These are phyloP conservation scores for Prionchulus punctatus DNA, from an alignment of 2,888 invertebrate genomes.

Conservation along the genomic window DNA sequence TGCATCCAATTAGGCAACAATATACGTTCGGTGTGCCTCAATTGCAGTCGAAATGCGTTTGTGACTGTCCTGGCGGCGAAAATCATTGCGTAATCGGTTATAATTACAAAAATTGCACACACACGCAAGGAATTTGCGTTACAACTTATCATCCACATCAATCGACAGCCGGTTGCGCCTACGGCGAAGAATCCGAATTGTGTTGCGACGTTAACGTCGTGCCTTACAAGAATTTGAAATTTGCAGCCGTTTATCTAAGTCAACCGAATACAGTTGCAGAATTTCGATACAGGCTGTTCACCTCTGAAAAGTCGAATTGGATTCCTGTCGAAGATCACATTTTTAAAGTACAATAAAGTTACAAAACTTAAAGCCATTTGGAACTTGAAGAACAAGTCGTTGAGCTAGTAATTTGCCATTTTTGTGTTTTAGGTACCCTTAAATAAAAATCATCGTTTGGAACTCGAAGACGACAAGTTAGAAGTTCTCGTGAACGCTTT, in stretches of 20 bases:
- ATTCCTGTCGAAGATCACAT: not conserved
- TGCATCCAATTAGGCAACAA: slow-evolving; percentile 18
- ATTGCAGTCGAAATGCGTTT: slow-evolving; percentile 14
- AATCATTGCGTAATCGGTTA: slow-evolving; percentile 15
- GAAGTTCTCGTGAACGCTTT: not conserved
- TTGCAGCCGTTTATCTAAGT: slow-evolving; percentile 2
- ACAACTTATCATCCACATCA: slow-evolving; percentile 19
- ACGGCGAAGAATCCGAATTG: slow-evolving; percentile 17
- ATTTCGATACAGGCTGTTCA: not conserved
- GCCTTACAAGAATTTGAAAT: slow-evolving; percentile 16
- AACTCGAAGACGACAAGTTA: not conserved
- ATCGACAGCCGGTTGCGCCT: slow-evolving; percentile 17
- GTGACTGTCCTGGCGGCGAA: slow-evolving; percentile 19
- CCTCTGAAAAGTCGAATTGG: no score
- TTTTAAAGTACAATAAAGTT: not conserved
- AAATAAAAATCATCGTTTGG: not conserved
- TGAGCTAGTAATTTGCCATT: not conserved
- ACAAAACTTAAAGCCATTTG: not conserved
- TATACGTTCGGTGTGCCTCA: slow-evolving; percentile 15
- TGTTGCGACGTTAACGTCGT: slow-evolving; percentile 18
- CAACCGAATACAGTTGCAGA: slow-evolving; percentile 2
- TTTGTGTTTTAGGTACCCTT: not conserved
- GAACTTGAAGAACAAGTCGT: not conserved
- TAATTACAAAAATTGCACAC: not conserved
- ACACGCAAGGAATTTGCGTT: slow-evolving; percentile 14